These are phyloP conservation scores for Nebria ingens DNA, from an alignment of 1,140 invertebrate species.

Conservation along the genomic window DNA sequence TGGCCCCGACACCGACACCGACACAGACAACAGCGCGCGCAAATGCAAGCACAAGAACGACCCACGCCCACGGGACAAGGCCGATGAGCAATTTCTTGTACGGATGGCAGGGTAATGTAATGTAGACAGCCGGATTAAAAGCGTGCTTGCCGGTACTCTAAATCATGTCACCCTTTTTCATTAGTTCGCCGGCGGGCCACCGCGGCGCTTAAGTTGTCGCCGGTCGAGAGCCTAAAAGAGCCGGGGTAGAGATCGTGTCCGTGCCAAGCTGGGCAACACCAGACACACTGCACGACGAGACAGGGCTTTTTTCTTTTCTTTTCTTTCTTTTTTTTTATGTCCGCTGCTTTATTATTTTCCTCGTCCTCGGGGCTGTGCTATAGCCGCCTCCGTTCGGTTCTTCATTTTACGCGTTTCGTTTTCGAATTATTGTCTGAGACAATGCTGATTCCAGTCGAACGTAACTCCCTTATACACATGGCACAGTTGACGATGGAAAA, in stretches of 20 bases:
- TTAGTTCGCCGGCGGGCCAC: constrained; percentile 11
- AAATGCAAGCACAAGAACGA: background rate
- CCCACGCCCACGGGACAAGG: background rate
- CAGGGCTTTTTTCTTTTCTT: too few relatives aligned
- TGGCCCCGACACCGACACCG: background rate
- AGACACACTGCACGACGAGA: background rate
- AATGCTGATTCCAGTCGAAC: too few relatives aligned
- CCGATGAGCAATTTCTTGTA: constrained; percentile 6
- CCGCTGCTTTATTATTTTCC: too few relatives aligned
- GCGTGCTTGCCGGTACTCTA: constrained; percentile 11
- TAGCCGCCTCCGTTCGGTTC: too few relatives aligned
- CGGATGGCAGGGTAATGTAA: background rate
- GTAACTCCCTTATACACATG: too few relatives aligned
- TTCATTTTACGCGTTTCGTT: too few relatives aligned
- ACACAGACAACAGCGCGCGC: background rate
- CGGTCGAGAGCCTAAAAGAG: background rate
- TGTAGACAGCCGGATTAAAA: constrained; percentile 8
- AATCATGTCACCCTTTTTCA: constrained; percentile 16
- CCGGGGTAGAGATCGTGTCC: too few relatives aligned
- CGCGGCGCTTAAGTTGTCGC: constrained; percentile 1
- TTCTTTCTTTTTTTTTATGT: too few relatives aligned
- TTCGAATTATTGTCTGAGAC: too few relatives aligned
- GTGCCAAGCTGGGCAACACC: background rate
- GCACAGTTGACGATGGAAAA: too few relatives aligned
- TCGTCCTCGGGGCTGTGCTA: too few relatives aligned